Percentiles rank a stretch among this genome's conserved stretches.
Evolutionary conservation across 2,888 invertebrate genomes (phyloP).

Genomic region (Agrotis exclamationis): DNA sequence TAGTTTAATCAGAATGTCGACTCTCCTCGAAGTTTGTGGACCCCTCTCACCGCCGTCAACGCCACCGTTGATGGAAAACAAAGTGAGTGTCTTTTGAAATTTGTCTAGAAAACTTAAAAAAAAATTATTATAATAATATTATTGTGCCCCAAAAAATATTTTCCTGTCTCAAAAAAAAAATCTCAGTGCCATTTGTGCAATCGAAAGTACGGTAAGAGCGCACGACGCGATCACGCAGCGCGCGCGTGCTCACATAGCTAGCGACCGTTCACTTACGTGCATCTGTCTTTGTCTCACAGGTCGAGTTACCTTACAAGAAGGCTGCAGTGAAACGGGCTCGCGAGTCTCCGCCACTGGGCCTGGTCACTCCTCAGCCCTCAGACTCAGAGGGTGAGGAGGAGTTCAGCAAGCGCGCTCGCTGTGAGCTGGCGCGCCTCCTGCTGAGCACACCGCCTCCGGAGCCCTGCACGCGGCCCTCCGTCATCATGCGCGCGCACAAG

Average conservation of each 20-base stretch:
- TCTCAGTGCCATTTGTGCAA: constrained; percentile 79
- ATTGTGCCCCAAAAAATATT: constrained; percentile 33
- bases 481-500: constrained; percentile 96
- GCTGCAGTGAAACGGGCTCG: constrained; percentile 82
- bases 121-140: constrained; percentile 49
- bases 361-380: constrained; percentile 96
- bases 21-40: constrained; percentile 87
- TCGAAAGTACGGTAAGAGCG: constrained; percentile 82
- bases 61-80: constrained; percentile 92
- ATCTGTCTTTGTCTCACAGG: constrained; percentile 86
- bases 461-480: constrained; percentile 92
- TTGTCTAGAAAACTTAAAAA: constrained; percentile 51
- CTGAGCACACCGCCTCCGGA: constrained; percentile 91
- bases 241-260: constrained; percentile 79
- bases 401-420: constrained; percentile 83
- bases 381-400: constrained; percentile 95
- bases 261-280: constrained; percentile 86
- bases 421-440: constrained; percentile 90
- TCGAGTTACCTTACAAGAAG: constrained; percentile 86
- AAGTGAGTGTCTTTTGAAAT: constrained; percentile 85
- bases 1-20: constrained; percentile 83
- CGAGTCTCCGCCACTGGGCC: constrained; percentile 81
- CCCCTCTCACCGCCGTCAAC: constrained; percentile 94
- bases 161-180: constrained; percentile 49
- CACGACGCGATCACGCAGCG: constrained; percentile 83